Evolutionary conservation across 2,888 invertebrate genomes (phyloP).

Genomic region (Ischnura elegans): DNA sequence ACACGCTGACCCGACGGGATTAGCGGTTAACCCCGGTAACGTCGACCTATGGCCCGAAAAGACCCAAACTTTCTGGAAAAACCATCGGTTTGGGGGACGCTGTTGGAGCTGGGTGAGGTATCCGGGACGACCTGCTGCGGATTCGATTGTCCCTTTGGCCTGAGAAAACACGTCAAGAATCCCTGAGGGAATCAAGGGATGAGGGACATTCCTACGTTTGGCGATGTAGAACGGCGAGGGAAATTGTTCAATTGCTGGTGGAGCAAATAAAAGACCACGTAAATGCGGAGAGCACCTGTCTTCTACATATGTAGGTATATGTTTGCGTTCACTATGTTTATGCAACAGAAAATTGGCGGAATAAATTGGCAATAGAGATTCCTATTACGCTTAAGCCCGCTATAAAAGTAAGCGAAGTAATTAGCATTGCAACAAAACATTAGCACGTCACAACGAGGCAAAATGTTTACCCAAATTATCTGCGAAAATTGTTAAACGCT

Average conservation of each 20-base stretch:
- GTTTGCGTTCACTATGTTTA: no score
- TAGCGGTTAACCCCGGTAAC: slow-evolving; percentile 39
- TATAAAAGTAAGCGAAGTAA: no score
- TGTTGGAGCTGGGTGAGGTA: background rate
- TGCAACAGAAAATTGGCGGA: no score
- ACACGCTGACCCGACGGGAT: slow-evolving; percentile 28
- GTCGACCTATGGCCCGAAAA: slow-evolving; percentile 40
- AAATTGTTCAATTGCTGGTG: background rate
- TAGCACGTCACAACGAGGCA: no score
- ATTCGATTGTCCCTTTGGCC: slow-evolving; percentile 5
- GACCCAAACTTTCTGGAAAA: slow-evolving; percentile 18
- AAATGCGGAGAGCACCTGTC: no score
- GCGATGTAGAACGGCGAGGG: background rate
- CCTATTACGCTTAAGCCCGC: no score
- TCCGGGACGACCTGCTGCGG: background rate
- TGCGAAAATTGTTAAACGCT: no score
- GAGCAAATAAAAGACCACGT: background rate
- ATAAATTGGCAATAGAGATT: no score
- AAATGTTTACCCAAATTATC: no score
- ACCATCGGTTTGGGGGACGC: slow-evolving; percentile 17
- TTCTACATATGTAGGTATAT: no score
- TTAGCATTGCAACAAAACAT: no score
- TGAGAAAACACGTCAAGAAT: background rate
- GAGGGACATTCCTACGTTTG: background rate
- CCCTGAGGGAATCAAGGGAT: background rate